Evolutionary conservation across 2,888 invertebrate genomes (phyloP).

Genomic region (Tetheella fluctuosa): DNA sequence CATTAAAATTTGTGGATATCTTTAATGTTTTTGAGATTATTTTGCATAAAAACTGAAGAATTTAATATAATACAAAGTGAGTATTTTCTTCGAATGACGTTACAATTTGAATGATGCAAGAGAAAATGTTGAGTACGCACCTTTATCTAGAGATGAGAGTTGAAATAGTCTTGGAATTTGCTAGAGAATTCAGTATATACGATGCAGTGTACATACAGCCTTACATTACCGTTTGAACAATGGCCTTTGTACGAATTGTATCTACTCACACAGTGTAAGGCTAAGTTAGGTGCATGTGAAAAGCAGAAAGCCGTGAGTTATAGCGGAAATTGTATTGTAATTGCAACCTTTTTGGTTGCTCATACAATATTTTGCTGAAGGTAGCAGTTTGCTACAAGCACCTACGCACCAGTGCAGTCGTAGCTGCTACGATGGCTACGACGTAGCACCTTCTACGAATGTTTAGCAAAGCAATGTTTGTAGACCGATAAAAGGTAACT

Average conservation of each 20-base stretch:
- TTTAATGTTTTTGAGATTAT: not conserved
- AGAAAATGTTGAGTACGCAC: slow-evolving; percentile 8
- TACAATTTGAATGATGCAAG: slow-evolving; percentile 6
- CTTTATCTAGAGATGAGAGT: not conserved
- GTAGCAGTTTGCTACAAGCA: too few relatives aligned
- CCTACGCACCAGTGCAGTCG: not conserved
- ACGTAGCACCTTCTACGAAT: slow-evolving; percentile 4
- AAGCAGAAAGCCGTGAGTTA: not conserved
- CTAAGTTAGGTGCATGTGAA: not conserved
- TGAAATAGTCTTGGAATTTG: slow-evolving; percentile 25
- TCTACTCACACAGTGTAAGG: slow-evolving; percentile 28
- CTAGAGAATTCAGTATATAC: slow-evolving; percentile 23
- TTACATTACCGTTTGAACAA: slow-evolving; percentile 51
- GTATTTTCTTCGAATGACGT: not conserved
- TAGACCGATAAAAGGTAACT: too few relatives aligned
- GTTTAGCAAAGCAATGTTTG: too few relatives aligned
- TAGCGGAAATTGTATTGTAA: too few relatives aligned
- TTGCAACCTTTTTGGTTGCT: too few relatives aligned
- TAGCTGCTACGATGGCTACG: slow-evolving; percentile 8
- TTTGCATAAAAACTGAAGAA: not conserved
- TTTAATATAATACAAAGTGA: not conserved
- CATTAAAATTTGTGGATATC: not conserved
- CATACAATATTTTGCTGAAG: too few relatives aligned
- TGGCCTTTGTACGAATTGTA: slow-evolving; percentile 49
- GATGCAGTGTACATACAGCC: slow-evolving; percentile 27